These are phyloP conservation scores for Microtus montanus DNA, from an alignment of 2,113 vertebrate genomes.

Conservation along the genomic window DNA sequence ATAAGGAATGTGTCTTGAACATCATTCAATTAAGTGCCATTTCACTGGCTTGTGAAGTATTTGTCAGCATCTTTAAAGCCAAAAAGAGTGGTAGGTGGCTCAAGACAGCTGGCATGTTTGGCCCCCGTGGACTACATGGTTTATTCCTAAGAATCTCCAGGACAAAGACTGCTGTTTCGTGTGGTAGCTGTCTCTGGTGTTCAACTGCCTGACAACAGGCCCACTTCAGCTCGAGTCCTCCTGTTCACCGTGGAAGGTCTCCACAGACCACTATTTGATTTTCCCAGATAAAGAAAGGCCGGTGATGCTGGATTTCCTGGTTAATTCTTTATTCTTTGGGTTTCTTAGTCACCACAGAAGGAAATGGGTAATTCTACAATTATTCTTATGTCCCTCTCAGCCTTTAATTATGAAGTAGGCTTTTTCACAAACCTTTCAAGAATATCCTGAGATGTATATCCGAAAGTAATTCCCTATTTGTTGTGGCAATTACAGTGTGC, in stretches of 20 bases:
- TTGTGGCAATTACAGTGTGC: neutral
- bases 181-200: neutral
- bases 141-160: conserved; percentile 31
- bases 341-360: conserved; percentile 47
- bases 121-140: neutral
- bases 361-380: conserved; percentile 54
- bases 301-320: conserved; percentile 41
- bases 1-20: conserved; percentile 5
- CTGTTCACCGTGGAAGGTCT: conserved; percentile 22
- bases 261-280: conserved; percentile 28
- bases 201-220: conserved; percentile 52
- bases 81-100: conserved; percentile 51
- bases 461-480: neutral
- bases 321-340: conserved; percentile 49
- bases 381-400: neutral
- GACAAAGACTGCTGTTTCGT: conserved; percentile 10
- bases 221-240: conserved; percentile 36
- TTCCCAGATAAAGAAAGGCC: conserved; percentile 51
- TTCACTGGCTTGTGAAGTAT: conserved; percentile 57
- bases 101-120: neutral
- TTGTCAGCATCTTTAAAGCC: conserved; percentile 62
- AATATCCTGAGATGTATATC: neutral
- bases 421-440: conserved; percentile 34
- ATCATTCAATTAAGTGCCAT: conserved; percentile 59
- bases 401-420: neutral